Percentiles rank a stretch among this genome's conserved stretches.
Conservation (phyloP, 1,140 invertebrate species). For the Proctacanthus coquilletti region DNA sequence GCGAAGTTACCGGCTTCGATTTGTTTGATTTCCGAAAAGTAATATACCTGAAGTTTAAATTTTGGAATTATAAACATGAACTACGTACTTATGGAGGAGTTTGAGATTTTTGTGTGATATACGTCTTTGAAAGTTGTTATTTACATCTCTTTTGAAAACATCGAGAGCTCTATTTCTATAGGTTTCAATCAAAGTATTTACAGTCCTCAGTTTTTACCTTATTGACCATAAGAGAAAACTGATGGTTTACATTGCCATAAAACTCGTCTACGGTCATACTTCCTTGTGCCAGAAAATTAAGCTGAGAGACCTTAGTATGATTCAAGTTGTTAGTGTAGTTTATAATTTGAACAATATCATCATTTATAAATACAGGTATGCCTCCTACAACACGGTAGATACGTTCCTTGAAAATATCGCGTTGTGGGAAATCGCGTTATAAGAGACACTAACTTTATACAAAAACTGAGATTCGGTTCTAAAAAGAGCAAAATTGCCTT, state of each 20-base stretch:
- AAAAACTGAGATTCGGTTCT: too few species aligned
- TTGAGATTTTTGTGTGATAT: background rate
- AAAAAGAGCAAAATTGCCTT: too few species aligned
- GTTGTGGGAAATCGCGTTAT: too few species aligned
- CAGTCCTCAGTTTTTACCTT: background rate
- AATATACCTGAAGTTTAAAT: background rate
- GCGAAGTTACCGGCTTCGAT: too few species aligned
- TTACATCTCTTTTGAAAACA: background rate
- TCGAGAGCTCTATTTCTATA: slow-evolving; percentile 2
- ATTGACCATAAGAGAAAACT: slow-evolving; percentile 1
- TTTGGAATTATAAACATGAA: background rate
- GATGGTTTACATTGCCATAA: background rate
- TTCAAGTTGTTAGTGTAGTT: too few species aligned
- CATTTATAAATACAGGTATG: too few species aligned
- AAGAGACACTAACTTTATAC: too few species aligned
- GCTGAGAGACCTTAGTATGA: too few species aligned
- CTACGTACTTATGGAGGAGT: background rate
- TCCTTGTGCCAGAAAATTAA: background rate
- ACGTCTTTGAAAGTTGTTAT: background rate
- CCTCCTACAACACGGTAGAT: too few species aligned
- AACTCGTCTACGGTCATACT: slow-evolving; percentile 1
- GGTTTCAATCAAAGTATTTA: background rate
- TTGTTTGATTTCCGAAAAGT: background rate
- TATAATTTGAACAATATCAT: too few species aligned
- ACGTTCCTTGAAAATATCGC: too few species aligned